Evolutionary conservation across 1,140 invertebrate species (phyloP), one percentile per base, ranked within the genome.

Genomic region (Sycobia sp.): DNA sequence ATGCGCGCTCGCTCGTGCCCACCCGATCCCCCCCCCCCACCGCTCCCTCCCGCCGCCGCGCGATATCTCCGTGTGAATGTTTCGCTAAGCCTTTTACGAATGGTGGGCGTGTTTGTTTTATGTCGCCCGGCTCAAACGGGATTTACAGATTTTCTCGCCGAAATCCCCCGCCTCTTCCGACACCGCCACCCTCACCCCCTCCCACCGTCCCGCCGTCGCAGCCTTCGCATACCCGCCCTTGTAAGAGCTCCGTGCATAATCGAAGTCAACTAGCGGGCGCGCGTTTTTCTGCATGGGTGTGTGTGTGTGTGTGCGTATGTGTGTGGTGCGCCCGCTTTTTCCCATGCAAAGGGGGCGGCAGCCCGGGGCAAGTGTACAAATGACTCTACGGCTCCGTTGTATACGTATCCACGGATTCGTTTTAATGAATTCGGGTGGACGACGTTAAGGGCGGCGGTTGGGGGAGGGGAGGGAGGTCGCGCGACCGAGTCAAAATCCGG

Each of bases 91-190:
- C 39, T 44, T 66, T 59, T 44, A 44, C 25, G 43, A 58, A 62
- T 59, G 66, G 60, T 65, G 68, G 68, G 68, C 67, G 73, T 74
- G 73, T 71, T 75, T 73, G 73, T 74, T 77, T 74, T 70, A 72
- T 74, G 70, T 71, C 66, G 61, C 46, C n/a, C 44, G 67, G 71
- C 71, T 76, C 69, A 72, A 69, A 67, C 63, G 47, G 71, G 74
- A 76, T 77, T 75, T 71, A 68, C 67, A 60, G 54, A 73, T 72
- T 71, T 72, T 57, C 44, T 59, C 54, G 7, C 23, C 23, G 64
- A 54, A 44, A 7, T 10, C 16, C 50, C 50, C 16, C 32, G 1
- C 34, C 7, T 23, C n/a, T n/a, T n/a, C n/a, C n/a, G n/a, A n/a
- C n/a, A n/a, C n/a, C n/a, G n/a, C n/a, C n/a, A n/a, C n/a, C n/a